Percentiles rank a stretch among this genome's conserved stretches.
Evolutionary conservation across 2,113 vertebrate genomes (phyloP).

Genomic region (Sialia sialis): DNA sequence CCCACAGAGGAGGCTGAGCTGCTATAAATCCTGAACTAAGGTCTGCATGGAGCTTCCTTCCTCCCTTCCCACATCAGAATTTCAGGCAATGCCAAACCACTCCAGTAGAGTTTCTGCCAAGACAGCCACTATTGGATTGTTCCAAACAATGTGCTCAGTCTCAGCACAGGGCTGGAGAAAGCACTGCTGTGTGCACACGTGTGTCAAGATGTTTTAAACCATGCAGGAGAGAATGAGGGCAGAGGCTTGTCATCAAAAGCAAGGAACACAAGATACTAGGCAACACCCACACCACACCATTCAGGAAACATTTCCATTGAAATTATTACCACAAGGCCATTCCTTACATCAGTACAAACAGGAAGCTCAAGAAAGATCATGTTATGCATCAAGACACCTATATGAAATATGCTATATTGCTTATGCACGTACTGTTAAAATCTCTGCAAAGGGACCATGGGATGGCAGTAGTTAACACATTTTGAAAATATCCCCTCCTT

Average conservation of each 20-base stretch:
- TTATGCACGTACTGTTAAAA: neutral
- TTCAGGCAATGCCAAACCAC: neutral
- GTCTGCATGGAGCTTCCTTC: neutral
- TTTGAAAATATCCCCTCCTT: neutral
- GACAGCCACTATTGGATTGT: rapidly evolving
- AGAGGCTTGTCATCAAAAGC: neutral
- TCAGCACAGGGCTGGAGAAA: neutral
- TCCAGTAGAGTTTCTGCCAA: neutral
- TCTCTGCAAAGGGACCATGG: neutral
- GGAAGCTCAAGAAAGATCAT: neutral
- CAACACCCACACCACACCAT: neutral
- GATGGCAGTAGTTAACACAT: conserved; percentile 22
- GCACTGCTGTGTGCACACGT: rapidly evolving
- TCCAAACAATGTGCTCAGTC: neutral
- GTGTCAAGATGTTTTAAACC: neutral
- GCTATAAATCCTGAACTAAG: neutral
- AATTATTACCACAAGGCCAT: neutral
- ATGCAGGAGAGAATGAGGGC: neutral
- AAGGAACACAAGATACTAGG: neutral
- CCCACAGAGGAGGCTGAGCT: neutral
- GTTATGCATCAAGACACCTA: neutral
- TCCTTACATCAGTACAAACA: neutral
- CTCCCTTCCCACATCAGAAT: neutral
- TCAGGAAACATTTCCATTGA: neutral
- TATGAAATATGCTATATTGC: neutral